A percentile compares a stretch with the other conserved stretches of the same genome.
Conservation (phyloP, 1,140 invertebrate genomes). For the Leptopilina clavipes region DNA sequence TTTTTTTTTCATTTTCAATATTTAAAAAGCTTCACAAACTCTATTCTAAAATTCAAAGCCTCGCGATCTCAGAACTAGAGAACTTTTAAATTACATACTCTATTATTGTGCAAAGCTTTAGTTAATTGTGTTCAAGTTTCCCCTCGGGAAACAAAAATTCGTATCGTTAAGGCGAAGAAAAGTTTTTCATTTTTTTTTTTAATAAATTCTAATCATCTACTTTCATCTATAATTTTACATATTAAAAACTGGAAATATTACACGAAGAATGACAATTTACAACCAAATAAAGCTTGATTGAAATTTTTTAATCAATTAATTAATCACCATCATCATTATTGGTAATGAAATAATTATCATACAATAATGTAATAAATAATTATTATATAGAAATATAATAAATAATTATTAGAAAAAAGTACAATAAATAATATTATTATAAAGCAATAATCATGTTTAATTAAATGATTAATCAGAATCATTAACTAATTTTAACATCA, state of each 20-base stretch:
- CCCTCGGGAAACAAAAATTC: not conserved
- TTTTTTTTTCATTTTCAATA: too few species aligned
- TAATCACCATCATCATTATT: too few species aligned
- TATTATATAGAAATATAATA: too few species aligned
- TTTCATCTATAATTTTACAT: not conserved
- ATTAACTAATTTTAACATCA: too few species aligned
- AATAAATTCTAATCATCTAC: not conserved
- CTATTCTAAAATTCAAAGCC: slow-evolving; percentile 15
- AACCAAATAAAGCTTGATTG: not conserved
- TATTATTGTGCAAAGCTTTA: slow-evolving; percentile 15
- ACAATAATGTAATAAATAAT: too few species aligned
- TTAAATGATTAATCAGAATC: too few species aligned
- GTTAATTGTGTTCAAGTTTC: slow-evolving; percentile 17
- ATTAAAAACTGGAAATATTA: not conserved
- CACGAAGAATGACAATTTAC: not conserved
- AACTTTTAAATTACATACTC: slow-evolving; percentile 22
- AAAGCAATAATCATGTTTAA: not conserved
- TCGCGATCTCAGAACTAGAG: slow-evolving; percentile 25
- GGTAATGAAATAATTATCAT: too few species aligned
- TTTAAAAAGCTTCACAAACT: slow-evolving; percentile 7
- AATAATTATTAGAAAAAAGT: too few species aligned
- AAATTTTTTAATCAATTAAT: too few species aligned
- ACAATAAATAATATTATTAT: too few species aligned
- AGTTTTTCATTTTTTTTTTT: not conserved
- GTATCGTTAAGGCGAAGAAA: slow-evolving; percentile 30